These are phyloP conservation scores for Axea sp. DNA, from an alignment of 2,888 invertebrate genomes.

Conservation along the genomic window DNA sequence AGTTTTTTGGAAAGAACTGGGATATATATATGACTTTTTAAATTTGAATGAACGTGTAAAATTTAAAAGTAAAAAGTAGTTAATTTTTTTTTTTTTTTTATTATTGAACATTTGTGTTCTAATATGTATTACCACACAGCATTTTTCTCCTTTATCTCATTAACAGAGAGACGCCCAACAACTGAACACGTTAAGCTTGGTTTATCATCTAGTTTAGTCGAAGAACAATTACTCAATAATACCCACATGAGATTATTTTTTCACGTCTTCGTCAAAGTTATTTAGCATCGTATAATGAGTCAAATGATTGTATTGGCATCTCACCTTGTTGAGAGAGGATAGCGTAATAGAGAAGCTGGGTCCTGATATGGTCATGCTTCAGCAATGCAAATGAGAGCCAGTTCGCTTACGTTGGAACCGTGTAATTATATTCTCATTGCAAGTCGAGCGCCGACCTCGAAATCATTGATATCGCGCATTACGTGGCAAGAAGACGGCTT, in stretches of 20 bases:
- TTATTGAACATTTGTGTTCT: no score
- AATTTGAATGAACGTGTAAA: no score
- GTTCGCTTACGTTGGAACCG: slow-evolving; percentile 42
- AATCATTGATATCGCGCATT: slow-evolving; percentile 76
- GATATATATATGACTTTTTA: no score
- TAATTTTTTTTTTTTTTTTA: no score
- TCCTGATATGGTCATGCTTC: slow-evolving; percentile 72
- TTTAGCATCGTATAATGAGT: slow-evolving; percentile 41
- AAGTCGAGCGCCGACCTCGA: slow-evolving; percentile 66
- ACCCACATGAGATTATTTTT: slow-evolving; percentile 27
- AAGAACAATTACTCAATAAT: slow-evolving; percentile 18
- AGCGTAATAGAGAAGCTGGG: slow-evolving; percentile 68
- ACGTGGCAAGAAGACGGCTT: slow-evolving; percentile 73
- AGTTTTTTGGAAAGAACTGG: no score
- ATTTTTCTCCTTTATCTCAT: no score
- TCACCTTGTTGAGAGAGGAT: slow-evolving; percentile 44
- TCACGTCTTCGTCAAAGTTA: slow-evolving; percentile 40
- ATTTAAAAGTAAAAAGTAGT: no score
- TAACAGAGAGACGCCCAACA: no score
- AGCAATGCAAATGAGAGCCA: slow-evolving; percentile 70
- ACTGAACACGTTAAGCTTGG: slow-evolving; percentile 35
- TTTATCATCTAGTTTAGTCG: slow-evolving; percentile 27
- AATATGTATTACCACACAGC: no score
- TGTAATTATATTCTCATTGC: slow-evolving; percentile 66
- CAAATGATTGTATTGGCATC: no score